Evolutionary conservation across 2,797 vertebrate genomes (phyloP).

Genomic region (Iguana delicatissima): DNA sequence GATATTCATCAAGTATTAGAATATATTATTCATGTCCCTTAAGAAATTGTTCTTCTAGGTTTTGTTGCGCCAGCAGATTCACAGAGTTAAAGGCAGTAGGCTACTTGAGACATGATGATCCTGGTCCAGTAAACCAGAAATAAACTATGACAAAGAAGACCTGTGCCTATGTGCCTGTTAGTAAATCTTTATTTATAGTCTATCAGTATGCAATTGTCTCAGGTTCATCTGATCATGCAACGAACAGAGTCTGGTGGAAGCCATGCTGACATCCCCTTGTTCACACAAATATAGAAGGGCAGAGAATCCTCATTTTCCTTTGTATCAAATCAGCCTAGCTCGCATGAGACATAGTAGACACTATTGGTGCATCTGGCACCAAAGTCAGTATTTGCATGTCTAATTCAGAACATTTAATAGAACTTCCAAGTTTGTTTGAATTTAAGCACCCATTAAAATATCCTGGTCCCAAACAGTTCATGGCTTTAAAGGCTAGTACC

Average conservation of each 20-base stretch:
- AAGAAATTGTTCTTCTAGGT: slow-evolving; percentile 56
- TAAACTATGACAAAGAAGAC: neutral
- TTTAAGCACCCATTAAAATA: neutral
- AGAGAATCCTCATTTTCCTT: neutral
- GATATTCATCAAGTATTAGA: slow-evolving; percentile 43
- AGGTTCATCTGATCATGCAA: too few relatives aligned
- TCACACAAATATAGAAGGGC: neutral
- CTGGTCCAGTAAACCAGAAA: neutral
- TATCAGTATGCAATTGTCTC: too few relatives aligned
- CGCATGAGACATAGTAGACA: neutral
- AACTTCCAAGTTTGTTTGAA: neutral
- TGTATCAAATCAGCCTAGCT: neutral
- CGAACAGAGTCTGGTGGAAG: neutral
- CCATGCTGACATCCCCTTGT: neutral
- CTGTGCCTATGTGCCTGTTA: too few relatives aligned
- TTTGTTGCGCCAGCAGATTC: slow-evolving; percentile 40
- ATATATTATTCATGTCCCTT: slow-evolving; percentile 51
- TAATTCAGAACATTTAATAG: neutral
- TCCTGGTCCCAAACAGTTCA: neutral
- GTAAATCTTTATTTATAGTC: neutral
- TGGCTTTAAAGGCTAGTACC: too few relatives aligned
- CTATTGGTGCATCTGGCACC: neutral
- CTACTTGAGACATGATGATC: neutral
- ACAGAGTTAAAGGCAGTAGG: slow-evolving; percentile 46
- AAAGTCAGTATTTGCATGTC: neutral